phyloP scores from a whole-genome alignment of 2,797 vertebrate genomes.

The Ceryle rudis region DNA sequence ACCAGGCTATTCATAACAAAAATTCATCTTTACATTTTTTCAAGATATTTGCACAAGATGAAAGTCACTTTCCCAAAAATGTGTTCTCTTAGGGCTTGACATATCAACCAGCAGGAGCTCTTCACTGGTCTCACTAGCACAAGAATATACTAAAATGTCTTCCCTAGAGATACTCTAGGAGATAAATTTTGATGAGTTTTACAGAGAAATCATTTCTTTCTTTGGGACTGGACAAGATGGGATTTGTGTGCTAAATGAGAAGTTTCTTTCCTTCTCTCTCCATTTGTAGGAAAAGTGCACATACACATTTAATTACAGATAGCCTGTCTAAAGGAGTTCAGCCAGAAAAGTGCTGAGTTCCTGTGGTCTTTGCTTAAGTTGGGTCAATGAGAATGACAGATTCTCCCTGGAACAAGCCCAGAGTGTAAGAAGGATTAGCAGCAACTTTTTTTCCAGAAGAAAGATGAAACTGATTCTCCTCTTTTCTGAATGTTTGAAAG shows the following conservation, averaged over 20 bases:
- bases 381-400: constrained; percentile 15
- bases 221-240: not conserved
- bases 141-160: not conserved
- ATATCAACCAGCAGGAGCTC: not conserved
- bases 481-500: constrained; percentile 61
- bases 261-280: not conserved
- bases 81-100: not conserved
- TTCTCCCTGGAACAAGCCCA: constrained; percentile 2
- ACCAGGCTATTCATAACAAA: not conserved
- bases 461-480: constrained; percentile 43
- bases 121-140: not conserved
- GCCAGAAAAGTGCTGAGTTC: constrained; percentile 22
- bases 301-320: not conserved
- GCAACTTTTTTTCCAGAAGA: constrained; percentile 56
- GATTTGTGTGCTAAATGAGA: not conserved
- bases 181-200: not conserved
- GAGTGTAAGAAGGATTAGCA: not conserved
- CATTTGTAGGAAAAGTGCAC: not conserved
- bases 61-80: not conserved
- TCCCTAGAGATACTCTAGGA: not conserved
- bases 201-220: not conserved
- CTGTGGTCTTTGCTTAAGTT: not conserved
- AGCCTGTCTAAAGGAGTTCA: not conserved
- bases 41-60: not conserved
- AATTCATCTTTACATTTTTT: not conserved